These are phyloP conservation scores for Cheirogaleus major DNA, from an alignment of 2,797 vertebrate genomes.

Conservation along the genomic window DNA sequence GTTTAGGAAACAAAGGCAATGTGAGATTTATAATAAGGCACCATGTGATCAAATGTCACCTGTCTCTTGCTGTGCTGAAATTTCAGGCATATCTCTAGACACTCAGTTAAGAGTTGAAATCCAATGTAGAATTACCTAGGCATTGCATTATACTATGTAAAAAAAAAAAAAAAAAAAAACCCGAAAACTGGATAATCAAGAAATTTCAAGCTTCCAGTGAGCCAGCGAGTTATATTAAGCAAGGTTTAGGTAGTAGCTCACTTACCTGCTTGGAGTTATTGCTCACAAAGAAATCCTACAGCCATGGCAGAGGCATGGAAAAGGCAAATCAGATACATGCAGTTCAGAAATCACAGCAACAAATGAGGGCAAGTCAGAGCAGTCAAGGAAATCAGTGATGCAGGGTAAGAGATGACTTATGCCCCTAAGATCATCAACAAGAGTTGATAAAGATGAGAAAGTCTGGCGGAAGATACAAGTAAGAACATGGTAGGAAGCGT, in stretches of 20 bases:
- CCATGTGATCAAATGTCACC: not conserved
- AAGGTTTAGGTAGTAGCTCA: slow-evolving; percentile 72
- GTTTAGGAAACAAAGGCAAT: slow-evolving; percentile 45
- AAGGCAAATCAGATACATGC: slow-evolving; percentile 91
- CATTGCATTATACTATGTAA: not conserved
- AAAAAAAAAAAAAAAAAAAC: not conserved
- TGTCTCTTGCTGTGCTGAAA: not conserved
- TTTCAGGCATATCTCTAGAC: slow-evolving; percentile 4
- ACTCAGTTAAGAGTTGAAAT: not conserved
- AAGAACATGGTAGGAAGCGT: not conserved
- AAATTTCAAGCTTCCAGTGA: slow-evolving; percentile 3
- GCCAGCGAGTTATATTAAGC: not conserved
- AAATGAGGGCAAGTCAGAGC: slow-evolving; percentile 70
- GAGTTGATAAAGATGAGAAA: not conserved
- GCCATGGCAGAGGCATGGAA: slow-evolving; percentile 97
- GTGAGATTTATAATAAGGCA: not conserved
- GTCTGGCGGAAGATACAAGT: not conserved
- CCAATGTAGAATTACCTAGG: not conserved
- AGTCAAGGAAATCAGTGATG: slow-evolving; percentile 60
- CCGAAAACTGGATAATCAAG: not conserved
- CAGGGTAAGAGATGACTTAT: not conserved
- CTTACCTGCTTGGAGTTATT: slow-evolving; percentile 94
- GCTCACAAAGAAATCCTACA: slow-evolving; percentile 99
- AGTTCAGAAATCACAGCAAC: slow-evolving; percentile 92
- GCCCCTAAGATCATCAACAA: not conserved